Percentiles rank a stretch among this genome's conserved stretches.
Conservation (phyloP, 2,797 vertebrate species). For the Xenentodon cancila region DNA sequence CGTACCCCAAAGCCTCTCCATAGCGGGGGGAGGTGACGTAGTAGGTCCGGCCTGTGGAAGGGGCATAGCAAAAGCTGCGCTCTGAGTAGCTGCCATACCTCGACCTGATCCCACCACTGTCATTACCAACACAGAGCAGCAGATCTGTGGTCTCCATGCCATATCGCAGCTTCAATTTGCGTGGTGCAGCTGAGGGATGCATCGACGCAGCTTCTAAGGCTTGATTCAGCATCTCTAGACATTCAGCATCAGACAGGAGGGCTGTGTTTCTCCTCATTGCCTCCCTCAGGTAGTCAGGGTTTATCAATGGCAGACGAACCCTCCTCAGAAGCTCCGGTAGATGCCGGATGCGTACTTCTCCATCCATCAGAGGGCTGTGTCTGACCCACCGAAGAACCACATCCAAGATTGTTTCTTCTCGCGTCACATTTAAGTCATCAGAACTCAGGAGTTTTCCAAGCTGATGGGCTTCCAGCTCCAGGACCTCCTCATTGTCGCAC, state of each 20-base stretch:
- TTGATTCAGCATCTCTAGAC: constrained; percentile 87
- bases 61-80: constrained; percentile 93
- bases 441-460: constrained; percentile 88
- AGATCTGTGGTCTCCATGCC: constrained; percentile 97
- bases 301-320: constrained; percentile 90
- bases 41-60: constrained; percentile 85
- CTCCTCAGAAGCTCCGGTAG: constrained; percentile 92
- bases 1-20: constrained; percentile 89
- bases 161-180: constrained; percentile 87
- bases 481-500: constrained; percentile 91
- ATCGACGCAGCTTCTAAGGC: constrained; percentile 85
- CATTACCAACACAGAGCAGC: constrained; percentile 94
- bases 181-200: constrained; percentile 80
- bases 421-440: constrained; percentile 93
- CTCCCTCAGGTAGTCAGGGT: constrained; percentile 87
- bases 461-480: constrained; percentile 92
- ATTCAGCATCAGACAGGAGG: constrained; percentile 88
- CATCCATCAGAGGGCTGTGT: constrained; percentile 67
- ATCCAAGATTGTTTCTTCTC: constrained; percentile 95
- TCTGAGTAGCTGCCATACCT: constrained; percentile 89
- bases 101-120: constrained; percentile 90
- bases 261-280: constrained; percentile 87
- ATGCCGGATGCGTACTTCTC: constrained; percentile 77
- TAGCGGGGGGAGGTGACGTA: constrained; percentile 96
- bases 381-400: constrained; percentile 93